phyloP scores from a whole-genome alignment of 2,113 vertebrate species.

The Aphyosemion australe region DNA sequence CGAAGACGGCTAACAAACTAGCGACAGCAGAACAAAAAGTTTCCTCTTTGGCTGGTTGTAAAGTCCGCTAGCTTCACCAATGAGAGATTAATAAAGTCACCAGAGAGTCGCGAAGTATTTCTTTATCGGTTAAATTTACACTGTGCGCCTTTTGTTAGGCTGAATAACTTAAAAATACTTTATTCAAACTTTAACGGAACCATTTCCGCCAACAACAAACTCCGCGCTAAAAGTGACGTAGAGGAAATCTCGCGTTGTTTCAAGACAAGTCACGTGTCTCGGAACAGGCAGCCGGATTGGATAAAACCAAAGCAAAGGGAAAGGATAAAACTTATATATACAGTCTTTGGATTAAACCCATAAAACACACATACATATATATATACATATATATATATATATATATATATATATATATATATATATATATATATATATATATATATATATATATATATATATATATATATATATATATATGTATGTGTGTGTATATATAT shows the following conservation, averaged over 20 bases:
- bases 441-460: too few species aligned
- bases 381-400: too few species aligned
- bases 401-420: too few species aligned
- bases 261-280: constrained; percentile 6
- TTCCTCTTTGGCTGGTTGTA: constrained; percentile 27
- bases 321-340: too few species aligned
- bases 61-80: not conserved
- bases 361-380: too few species aligned
- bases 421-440: too few species aligned
- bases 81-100: not conserved
- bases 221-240: constrained; percentile 75
- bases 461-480: too few species aligned
- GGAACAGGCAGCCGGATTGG: too few species aligned
- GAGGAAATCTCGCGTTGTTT: constrained; percentile 26
- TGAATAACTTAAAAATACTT: not conserved
- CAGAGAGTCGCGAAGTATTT: not conserved
- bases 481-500: too few species aligned
- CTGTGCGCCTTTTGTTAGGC: rapidly evolving
- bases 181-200: not conserved
- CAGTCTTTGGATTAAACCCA: too few species aligned
- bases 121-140: rapidly evolving
- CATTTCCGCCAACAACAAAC: constrained; percentile 71
- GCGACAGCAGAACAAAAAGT: constrained; percentile 26
- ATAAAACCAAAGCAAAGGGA: too few species aligned
- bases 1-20: not conserved